These are phyloP conservation scores for Sebastes oblongus DNA, from an alignment of 2,797 vertebrate genomes.

Conservation along the genomic window DNA sequence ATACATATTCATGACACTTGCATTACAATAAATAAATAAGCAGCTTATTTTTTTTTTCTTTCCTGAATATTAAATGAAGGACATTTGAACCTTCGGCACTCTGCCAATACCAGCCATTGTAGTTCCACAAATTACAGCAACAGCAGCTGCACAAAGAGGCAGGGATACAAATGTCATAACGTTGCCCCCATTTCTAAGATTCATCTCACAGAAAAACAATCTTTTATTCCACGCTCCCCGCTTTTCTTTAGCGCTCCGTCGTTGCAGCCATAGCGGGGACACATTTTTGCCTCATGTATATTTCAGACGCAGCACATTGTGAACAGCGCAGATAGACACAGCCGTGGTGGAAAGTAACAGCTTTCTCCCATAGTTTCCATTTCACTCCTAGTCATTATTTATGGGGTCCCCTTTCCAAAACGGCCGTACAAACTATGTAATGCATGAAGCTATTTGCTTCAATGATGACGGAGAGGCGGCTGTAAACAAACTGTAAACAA, in stretches of 20 bases:
- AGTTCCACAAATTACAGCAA: constrained; percentile 31
- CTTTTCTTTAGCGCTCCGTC: constrained; percentile 19
- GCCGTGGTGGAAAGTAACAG: constrained; percentile 64
- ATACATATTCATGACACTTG: constrained; percentile 69
- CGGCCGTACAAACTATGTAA: constrained; percentile 48
- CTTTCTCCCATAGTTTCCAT: constrained; percentile 71
- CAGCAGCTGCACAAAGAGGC: constrained; percentile 19
- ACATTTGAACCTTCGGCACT: constrained; percentile 45
- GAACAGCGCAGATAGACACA: constrained; percentile 44
- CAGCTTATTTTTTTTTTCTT: constrained; percentile 52
- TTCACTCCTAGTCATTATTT: constrained; percentile 67
- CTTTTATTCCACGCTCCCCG: constrained; percentile 3
- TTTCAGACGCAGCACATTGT: constrained; percentile 65
- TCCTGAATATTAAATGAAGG: constrained; percentile 67
- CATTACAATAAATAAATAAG: constrained; percentile 73
- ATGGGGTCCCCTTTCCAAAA: constrained; percentile 58
- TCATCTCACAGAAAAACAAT: constrained; percentile 42
- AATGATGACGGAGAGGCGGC: constrained; percentile 62
- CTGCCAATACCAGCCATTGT: constrained; percentile 27
- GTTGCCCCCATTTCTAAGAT: constrained; percentile 50
- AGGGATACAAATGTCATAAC: constrained; percentile 47
- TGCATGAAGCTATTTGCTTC: constrained; percentile 62
- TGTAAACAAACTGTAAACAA: constrained; percentile 43
- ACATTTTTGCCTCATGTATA: constrained; percentile 74
- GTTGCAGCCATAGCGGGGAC: constrained; percentile 29